phyloP scores from a whole-genome alignment of 2,113 vertebrate species.

The Myrmecobius fasciatus region DNA sequence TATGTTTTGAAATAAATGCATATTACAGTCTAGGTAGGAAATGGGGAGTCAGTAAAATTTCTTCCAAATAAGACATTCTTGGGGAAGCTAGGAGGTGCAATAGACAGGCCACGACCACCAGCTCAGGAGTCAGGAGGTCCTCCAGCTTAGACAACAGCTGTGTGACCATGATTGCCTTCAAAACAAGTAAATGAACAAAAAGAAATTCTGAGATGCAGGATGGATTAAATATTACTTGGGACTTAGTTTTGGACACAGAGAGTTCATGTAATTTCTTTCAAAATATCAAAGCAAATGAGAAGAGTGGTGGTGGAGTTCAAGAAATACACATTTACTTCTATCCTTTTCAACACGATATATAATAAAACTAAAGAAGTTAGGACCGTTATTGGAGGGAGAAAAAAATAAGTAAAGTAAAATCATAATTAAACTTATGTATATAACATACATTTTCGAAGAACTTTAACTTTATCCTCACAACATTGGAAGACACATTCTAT shows the following conservation, averaged over 20 bases:
- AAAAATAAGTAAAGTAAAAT: background rate
- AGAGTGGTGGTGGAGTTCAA: background rate
- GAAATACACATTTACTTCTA: background rate
- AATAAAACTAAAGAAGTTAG: background rate
- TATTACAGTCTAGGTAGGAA: background rate
- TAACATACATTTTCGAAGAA: background rate
- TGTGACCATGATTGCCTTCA: no score
- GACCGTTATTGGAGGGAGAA: background rate
- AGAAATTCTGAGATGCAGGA: background rate
- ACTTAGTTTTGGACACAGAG: background rate
- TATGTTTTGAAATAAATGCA: background rate
- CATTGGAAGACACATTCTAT: background rate
- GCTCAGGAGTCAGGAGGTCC: background rate
- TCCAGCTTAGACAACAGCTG: no score
- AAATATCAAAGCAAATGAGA: background rate
- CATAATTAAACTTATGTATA: no score
- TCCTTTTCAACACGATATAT: background rate
- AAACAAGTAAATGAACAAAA: no score
- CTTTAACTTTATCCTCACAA: background rate
- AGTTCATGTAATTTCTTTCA: background rate
- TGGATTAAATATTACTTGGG: background rate
- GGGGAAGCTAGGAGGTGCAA: background rate
- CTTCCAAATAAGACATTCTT: background rate
- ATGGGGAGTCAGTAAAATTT: background rate
- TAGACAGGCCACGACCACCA: background rate